phyloP scores from a whole-genome alignment of 37 sponge, comb jelly and placozoan genomes.

The Bolinopsis microptera region DNA sequence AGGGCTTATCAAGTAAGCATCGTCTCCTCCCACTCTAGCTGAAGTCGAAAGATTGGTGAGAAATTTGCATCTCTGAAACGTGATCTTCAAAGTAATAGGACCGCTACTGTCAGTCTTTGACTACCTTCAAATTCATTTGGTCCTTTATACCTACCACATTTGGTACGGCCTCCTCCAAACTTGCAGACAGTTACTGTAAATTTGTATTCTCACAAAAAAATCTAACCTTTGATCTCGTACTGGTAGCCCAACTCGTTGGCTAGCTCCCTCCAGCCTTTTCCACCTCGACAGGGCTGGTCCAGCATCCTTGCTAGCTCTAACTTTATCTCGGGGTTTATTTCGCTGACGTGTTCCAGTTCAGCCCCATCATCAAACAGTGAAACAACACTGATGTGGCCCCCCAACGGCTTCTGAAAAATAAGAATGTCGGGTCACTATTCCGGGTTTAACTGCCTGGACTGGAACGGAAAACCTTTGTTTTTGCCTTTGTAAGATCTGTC shows the following conservation, averaged over 20 bases:
- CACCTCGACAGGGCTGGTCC: background rate
- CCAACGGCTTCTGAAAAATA: constrained; percentile 2
- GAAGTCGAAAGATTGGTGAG: background rate
- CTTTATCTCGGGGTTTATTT: background rate
- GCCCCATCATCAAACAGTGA: constrained; percentile 56
- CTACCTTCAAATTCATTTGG: background rate
- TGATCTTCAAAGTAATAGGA: background rate
- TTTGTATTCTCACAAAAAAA: too few relatives aligned
- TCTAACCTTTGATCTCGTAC: constrained; percentile 48
- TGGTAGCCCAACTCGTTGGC: constrained; percentile 54
- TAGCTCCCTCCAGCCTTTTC: constrained; percentile 37
- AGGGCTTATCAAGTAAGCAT: background rate
- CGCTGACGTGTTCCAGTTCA: constrained; percentile 61
- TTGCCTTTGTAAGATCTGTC: background rate
- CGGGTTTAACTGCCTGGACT: background rate
- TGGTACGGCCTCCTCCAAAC: background rate
- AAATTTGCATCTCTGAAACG: background rate
- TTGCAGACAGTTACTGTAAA: too few relatives aligned
- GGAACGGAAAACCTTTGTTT: background rate
- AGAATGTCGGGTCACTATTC: background rate
- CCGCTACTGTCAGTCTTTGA: background rate
- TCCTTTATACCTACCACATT: background rate
- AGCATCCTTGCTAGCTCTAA: constrained; percentile 31
- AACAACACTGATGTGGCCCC: background rate
- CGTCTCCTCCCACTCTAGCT: background rate